Base-by-base conservation (phyloP, 53 echinoderm and acorn worm species). In the Paracentrotus lividus region DNA sequence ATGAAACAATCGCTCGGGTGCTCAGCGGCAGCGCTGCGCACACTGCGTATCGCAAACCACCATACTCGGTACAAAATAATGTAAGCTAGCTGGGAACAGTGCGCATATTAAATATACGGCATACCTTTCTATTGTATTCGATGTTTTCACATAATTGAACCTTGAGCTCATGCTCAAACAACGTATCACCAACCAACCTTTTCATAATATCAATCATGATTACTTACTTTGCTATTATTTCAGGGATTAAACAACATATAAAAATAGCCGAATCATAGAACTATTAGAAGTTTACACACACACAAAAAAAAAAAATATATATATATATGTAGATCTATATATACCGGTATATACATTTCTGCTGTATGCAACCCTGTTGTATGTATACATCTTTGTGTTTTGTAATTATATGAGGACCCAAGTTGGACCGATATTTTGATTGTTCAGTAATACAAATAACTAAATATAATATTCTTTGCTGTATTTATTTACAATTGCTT, bases 61-160 rank as follows among this genome's bases (percentile, higher is more conserved):
- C 42, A 42, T 49, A 40, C 47, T 27, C 67, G 8, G 18, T n/a
- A n/a, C n/a, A n/a, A n/a, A n/a, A n/a, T n/a, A n/a, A 47, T 66
- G 75, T 27, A 15, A 29, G 26, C 47, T n/a, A 81, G 81, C 47
- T 40, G 76, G 42, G 76, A 76, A 42, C 38, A 20, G 21, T 36
- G 42, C 76, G 38, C 76, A 76, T 76, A 76, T 76, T 40, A 5
- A 20, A 38, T 40, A 4, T 20, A 76, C 69, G n/a, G 53, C 91
- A 91, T 91, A 51, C 91, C 91, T 91, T 54, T 76, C 91, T 91
- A 76, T 91, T 91, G 91, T 91, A 77, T 53, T 76, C 5, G 76
- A 76, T 91, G 72, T 91, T 61, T 90, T 61, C 60, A 61, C 76
- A 76, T 76, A 52, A 75, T 75, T 49, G 91, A 91, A 91, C 91